Conservation (phyloP, 2,888 invertebrate genomes). For the Dioctria linearis region DNA sequence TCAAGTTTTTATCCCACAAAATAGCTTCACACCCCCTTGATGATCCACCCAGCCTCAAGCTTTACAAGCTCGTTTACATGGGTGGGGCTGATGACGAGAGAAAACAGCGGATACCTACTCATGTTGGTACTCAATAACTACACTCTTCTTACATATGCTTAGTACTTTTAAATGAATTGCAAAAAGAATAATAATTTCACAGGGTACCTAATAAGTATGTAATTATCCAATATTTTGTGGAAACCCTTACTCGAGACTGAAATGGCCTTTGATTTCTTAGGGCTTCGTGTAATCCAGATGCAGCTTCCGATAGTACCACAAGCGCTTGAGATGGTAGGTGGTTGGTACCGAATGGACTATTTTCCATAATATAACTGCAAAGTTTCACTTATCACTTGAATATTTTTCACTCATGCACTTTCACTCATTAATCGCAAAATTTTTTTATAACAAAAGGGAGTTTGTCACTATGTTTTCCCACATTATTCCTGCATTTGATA, state of each 20-base stretch:
- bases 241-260: constrained; percentile 77
- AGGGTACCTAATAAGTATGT: background rate
- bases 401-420: constrained; percentile 41
- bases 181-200: background rate
- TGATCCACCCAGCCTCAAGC: background rate
- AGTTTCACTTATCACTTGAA: constrained; percentile 44
- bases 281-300: constrained; percentile 82
- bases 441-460: constrained; percentile 16
- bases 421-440: constrained; percentile 40
- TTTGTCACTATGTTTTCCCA: constrained; percentile 19
- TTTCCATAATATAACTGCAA: constrained; percentile 75
- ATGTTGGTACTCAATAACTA: too few relatives aligned
- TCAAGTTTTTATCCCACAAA: background rate
- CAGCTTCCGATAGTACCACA: constrained; percentile 83
- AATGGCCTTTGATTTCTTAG: constrained; percentile 83
- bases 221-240: constrained; percentile 8
- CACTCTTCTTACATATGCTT: too few relatives aligned
- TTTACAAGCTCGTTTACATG: background rate
- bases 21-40: background rate
- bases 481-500: constrained; percentile 31
- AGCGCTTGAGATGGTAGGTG: constrained; percentile 82
- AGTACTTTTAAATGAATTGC: background rate
- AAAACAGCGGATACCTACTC: too few relatives aligned
- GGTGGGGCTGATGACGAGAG: constrained; percentile 22
- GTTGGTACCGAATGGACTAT: constrained; percentile 81